Evolutionary conservation across 92 coral and sea anemone genomes (phyloP), one percentile per base, ranked within the genome.

Genomic region (Zoanthus sociatus): DNA sequence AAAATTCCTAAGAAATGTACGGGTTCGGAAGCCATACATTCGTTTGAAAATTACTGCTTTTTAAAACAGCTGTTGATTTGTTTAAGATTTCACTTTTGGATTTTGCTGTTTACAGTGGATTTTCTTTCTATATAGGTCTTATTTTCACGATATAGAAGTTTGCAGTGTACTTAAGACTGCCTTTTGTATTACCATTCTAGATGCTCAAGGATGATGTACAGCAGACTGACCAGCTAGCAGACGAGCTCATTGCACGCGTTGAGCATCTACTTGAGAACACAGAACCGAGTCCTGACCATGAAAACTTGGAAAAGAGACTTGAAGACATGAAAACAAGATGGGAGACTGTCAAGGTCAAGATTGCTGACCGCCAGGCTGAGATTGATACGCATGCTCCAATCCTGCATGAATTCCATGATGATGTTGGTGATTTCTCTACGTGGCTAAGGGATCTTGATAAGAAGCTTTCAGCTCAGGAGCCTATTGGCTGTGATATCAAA

Each of bases 261-360:
- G 98, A 95, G 85, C 87, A 89, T 10, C 91, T 97, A 33, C 71
- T 97, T 61, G 98, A 92, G 73, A 87, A 91, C 84, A 92, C 99
- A n/a, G 99, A 97, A 56, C 94, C 97, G 14, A 94, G 99, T 61
- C 92, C 96, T 17, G 99, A 97, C 91, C 95, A 95, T 45, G 93
- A 93, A 21, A 77, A 67, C 69, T 88, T 97, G 90, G 90, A 97
- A 76, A 93, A 93, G 78, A 94, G 93, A 71, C 96, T 95, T 48
- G 93, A 97, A 77, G 97, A 95, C 89, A 90, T 95, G 93, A 95
- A 97, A 84, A 87, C 91, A 31, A 91, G 96, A 79, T 95, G 98
- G 98, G 92, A 85, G 17, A 92, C 91, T 33, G 94, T 97, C 51
- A 94, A 93, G 74, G 94, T 90, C 47, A 97, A 92, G 89, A 94